Percentiles rank a stretch among this genome's conserved stretches.
Conservation (phyloP, 2,113 vertebrate species). For the Empidonax alnorum region DNA sequence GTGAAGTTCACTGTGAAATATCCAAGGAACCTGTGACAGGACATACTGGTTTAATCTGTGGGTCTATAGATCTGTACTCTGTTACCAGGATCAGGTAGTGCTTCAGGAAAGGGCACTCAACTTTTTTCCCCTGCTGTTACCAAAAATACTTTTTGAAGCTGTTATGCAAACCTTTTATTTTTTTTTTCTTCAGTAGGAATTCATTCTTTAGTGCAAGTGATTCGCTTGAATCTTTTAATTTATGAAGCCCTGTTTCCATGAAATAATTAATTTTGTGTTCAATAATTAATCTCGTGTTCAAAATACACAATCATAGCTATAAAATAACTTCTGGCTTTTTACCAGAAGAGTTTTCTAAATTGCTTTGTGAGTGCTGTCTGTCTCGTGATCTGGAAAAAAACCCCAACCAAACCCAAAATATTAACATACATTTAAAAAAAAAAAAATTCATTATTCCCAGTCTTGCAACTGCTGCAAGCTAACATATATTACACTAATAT, state of each 20-base stretch:
- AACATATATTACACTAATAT: neutral
- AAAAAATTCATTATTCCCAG: neutral
- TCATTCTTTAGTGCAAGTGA: neutral
- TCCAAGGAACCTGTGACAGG: neutral
- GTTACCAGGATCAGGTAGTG: neutral
- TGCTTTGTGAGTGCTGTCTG: neutral
- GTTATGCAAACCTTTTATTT: neutral
- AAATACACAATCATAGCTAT: neutral
- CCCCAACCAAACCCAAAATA: neutral
- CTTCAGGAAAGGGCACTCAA: neutral
- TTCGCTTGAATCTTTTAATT: neutral
- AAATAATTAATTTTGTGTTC: neutral
- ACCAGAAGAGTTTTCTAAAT: neutral
- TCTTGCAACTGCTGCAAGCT: neutral
- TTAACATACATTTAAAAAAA: neutral
- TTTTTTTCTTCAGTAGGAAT: neutral
- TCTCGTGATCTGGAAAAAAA: neutral
- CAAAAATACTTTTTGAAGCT: neutral
- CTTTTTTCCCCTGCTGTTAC: neutral
- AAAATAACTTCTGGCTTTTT: neutral
- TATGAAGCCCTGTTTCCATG: neutral
- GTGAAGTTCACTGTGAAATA: neutral
- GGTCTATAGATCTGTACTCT: neutral
- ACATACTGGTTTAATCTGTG: neutral
- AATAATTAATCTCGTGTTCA: neutral